Base-by-base conservation (phyloP, 1,140 invertebrate species). In the Ceratina calcarata region DNA sequence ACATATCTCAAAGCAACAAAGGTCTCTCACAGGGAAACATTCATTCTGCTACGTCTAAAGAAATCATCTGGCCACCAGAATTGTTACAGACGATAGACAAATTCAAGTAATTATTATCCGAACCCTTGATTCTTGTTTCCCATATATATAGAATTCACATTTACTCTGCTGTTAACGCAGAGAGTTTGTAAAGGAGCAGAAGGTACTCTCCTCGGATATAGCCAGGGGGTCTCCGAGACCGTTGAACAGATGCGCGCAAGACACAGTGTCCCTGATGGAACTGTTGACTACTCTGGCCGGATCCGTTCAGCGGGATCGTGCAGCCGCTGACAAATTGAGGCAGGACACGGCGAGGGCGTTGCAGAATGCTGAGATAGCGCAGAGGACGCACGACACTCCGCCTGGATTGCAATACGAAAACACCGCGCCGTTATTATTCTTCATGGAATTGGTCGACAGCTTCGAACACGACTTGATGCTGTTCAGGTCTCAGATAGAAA, bases 151-250 rank as follows among this genome's bases (percentile, higher is more conserved):
- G 27, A 45, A 45, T 45, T 45, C 37, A 10, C 2, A 45, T 45
- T 10, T 6, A 45, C 37, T 45, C 10, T 45, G 37, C 95, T 65
- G 67, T 55, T 70, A 60, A 89, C 93, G 32, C 94, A 98, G 97
- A 87, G 95, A 95, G 72, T 96, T 96, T 93, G 96, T 98, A 0
- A 97, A 97, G 93, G 95, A 96, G 70, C 96, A 98, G 89, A 98
- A 98, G 91, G 93, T 94, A 0, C 93, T 96, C 12, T 96, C 96
- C 82, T 97, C 97, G 1, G 97, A 97, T 84, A 96, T 98, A 69
- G 95, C 97, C 72, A 93, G 97, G 67, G 94, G 95, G 57, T 96
- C 96, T 3, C 94, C 94, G 16, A 95, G 96, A 87, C 95, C 96
- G 1, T 91, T 96, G 78, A 93, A 94, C 78, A 95, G 96, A 80